Percentiles rank a stretch among this genome's conserved stretches.
These are phyloP conservation scores for Rhamnusium bicolor DNA, from an alignment of 2,888 invertebrate genomes.

Conservation along the genomic window DNA sequence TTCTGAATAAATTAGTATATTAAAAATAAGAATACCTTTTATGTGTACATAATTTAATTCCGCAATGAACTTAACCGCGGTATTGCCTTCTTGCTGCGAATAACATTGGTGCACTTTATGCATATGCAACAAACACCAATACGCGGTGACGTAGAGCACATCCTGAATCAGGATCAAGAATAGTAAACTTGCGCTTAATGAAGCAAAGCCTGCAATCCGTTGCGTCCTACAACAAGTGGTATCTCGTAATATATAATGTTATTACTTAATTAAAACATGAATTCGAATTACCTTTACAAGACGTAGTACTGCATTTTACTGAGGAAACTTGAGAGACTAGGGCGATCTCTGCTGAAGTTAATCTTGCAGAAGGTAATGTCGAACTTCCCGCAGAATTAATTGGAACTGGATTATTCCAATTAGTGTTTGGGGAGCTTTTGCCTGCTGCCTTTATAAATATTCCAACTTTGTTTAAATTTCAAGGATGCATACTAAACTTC, in stretches of 20 bases:
- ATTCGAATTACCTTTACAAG: conserved; percentile 67
- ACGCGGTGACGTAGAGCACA: conserved; percentile 34
- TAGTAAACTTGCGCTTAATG: conserved; percentile 19
- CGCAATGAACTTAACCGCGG: no score
- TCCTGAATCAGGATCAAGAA: neutral
- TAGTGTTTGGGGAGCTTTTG: conserved; percentile 65
- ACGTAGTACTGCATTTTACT: conserved; percentile 47
- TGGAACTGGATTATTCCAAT: conserved; percentile 70
- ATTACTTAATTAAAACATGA: conserved; percentile 69
- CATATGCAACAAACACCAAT: conserved; percentile 58
- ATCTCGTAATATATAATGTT: conserved; percentile 62
- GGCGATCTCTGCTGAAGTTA: conserved; percentile 53
- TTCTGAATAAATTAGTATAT: no score
- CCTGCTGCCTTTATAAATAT: conserved; percentile 65
- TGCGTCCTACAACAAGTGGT: conserved; percentile 60
- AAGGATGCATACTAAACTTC: conserved; percentile 59
- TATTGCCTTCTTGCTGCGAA: conserved; percentile 22
- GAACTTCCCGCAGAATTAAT: conserved; percentile 68
- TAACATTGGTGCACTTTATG: conserved; percentile 53
- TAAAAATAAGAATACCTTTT: no score
- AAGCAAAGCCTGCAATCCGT: conserved; percentile 21
- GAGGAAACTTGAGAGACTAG: conserved; percentile 27
- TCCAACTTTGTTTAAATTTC: conserved; percentile 66
- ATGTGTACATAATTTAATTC: no score
- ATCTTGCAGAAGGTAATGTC: conserved; percentile 67